phyloP scores from a whole-genome alignment of 2,888 invertebrate genomes.

The Ypsolopha scabrella region DNA sequence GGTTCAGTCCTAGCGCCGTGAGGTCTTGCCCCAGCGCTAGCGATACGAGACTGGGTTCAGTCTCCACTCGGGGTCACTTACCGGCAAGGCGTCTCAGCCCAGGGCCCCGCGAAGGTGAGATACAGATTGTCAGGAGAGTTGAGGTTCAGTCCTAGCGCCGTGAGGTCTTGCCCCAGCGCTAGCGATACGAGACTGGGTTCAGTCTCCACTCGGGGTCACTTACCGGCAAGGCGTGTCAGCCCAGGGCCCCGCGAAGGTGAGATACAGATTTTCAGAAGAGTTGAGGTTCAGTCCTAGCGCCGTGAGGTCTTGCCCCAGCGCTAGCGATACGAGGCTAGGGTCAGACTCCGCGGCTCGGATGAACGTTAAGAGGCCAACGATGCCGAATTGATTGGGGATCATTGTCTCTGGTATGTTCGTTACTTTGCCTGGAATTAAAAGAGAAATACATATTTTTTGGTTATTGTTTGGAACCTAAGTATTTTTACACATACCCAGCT shows the following conservation, averaged over 20 bases:
- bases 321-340: conserved; percentile 95
- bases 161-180: conserved; percentile 97
- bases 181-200: conserved; percentile 96
- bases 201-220: conserved; percentile 1
- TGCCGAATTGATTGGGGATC: conserved; percentile 99
- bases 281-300: conserved; percentile 98
- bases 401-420: conserved; percentile 98
- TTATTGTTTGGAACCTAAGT: no score
- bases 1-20: conserved; percentile 98
- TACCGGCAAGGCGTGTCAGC: conserved; percentile 93
- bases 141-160: conserved; percentile 97
- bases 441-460: no score
- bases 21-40: conserved; percentile 96
- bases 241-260: conserved; percentile 99
- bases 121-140: conserved; percentile 98
- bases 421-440: conserved; percentile 80
- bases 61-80: conserved; percentile 17
- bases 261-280: conserved; percentile 97
- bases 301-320: conserved; percentile 97
- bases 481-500: no score
- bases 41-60: conserved; percentile 94
- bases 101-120: conserved; percentile 98
- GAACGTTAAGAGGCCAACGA: conserved; percentile 98
- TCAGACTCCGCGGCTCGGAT: conserved; percentile 98
- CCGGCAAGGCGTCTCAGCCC: conserved; percentile 96